phyloP scores from a whole-genome alignment of 2,113 vertebrate genomes.

The Scytalopus superciliaris region DNA sequence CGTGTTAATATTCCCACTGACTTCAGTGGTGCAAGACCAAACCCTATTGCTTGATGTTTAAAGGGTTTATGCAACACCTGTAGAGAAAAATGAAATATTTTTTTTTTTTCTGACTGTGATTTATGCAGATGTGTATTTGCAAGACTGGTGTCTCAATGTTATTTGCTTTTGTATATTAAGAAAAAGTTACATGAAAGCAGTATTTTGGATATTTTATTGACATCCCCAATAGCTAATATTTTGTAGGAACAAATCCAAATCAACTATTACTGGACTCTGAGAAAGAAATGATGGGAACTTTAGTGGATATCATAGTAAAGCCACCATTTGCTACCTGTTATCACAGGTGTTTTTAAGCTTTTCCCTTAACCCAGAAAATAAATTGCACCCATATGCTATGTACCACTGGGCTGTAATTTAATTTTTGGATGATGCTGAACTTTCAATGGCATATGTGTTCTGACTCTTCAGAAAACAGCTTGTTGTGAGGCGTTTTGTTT shows the following conservation, averaged over 20 bases:
- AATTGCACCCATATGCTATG: neutral
- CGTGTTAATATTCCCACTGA: neutral
- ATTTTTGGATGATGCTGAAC: neutral
- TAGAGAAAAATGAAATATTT: neutral
- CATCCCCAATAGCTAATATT: neutral
- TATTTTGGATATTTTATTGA: neutral
- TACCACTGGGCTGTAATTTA: neutral
- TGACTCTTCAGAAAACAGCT: neutral
- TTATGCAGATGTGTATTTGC: neutral
- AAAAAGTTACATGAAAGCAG: neutral
- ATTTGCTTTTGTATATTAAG: neutral
- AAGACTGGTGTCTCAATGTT: neutral
- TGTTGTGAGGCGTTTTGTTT: neutral
- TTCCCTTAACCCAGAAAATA: constrained; percentile 7
- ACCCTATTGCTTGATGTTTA: neutral
- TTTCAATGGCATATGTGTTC: neutral
- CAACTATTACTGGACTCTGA: neutral
- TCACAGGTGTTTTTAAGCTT: neutral
- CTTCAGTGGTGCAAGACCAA: neutral
- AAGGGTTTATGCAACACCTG: neutral
- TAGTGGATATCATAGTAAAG: neutral
- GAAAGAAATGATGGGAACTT: neutral
- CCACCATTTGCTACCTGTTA: neutral
- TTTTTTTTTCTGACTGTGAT: neutral
- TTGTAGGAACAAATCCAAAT: neutral